Evolutionary conservation across 1,140 invertebrate species (phyloP).

Genomic region (Episyrphus balteatus): DNA sequence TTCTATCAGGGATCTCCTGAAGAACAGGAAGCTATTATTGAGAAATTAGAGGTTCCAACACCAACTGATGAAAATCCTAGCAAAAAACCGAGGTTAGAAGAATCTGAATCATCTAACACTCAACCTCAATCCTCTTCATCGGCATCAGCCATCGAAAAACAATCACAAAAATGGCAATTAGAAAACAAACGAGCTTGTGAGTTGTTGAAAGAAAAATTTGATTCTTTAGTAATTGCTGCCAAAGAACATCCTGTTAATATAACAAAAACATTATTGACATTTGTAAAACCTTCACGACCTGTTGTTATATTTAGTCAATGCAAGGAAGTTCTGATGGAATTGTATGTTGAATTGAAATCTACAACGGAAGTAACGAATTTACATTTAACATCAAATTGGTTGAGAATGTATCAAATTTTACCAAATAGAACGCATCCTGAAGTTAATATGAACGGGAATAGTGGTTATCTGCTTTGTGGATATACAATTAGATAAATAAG

Average conservation of each 20-base stretch:
- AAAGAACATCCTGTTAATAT: conserved; percentile 79
- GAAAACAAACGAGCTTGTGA: conserved; percentile 51
- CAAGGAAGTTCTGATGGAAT: conserved; percentile 70
- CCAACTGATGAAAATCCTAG: conserved; percentile 17
- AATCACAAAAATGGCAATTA: conserved; percentile 47
- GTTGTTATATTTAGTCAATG: conserved; percentile 73
- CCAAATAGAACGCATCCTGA: conserved; percentile 74
- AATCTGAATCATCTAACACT: conserved; percentile 12
- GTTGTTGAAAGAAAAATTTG: conserved; percentile 51
- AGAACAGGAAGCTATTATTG: conserved; percentile 1
- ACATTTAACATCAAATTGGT: conserved; percentile 72
- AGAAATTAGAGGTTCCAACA: neutral
- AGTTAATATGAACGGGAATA: conserved; percentile 61
- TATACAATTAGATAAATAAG: conserved; percentile 38
- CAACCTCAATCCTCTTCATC: too few species aligned
- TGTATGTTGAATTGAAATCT: conserved; percentile 64
- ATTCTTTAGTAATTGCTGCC: conserved; percentile 66
- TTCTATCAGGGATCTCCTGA: conserved; percentile 38
- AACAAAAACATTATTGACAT: conserved; percentile 58
- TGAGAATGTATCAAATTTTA: conserved; percentile 81
- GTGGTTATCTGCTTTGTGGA: conserved; percentile 65
- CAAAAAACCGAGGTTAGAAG: conserved; percentile 34
- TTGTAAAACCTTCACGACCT: conserved; percentile 64
- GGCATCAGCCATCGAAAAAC: neutral
- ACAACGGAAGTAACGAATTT: conserved; percentile 57